Base-by-base conservation (phyloP, 2,888 invertebrate species). In the Neuroscelio doddi region DNA sequence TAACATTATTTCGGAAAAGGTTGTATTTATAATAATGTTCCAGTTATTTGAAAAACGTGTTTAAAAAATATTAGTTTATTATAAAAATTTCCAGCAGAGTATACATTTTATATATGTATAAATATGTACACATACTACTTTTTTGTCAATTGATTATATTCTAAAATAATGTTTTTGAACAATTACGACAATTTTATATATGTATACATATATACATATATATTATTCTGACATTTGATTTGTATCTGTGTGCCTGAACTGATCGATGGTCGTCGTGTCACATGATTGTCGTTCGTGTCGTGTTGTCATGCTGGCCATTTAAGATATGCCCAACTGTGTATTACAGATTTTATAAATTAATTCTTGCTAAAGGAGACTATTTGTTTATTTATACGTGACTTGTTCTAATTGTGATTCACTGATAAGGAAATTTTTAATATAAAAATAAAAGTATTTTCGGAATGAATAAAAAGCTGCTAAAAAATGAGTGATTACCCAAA, bases 261-360 rank as follows among this genome's bases (percentile, higher is more conserved):
- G 82, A 78, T 84, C 82, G 80, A 81, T 84, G 83, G 83, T 83
- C 83, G 83, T 84, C 83, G 82, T 83, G 82, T 84, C 83, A 84
- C 83, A 83, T 83, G 83, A 82, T 83, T 84, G 84, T 84, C 81
- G 83, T 83, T 81, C 83, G 83, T 84, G 80, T 83, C 83, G 83
- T 84, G 84, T 83, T 84, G 84, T 84, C 84, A 84, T 83, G 83
- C 81, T 84, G 83, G 84, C 83, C 82, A 83, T 83, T 82, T 77
- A 61, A 50, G 46, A 68, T 47, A 30, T 44, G 14, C 42, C 47
- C 57, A 51, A 56, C 52, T 56, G 29, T 47, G 38, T 36, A 10
- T 10, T 12, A 3, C 7, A 32, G 12, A 10, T 32, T 3, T n/a
- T 12, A 32, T 7, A 12, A 32, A n/a, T 24, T 8, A 10, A 32